Conservation (phyloP, 2,797 vertebrate genomes). For the Helicolenus hilgendorfi region DNA sequence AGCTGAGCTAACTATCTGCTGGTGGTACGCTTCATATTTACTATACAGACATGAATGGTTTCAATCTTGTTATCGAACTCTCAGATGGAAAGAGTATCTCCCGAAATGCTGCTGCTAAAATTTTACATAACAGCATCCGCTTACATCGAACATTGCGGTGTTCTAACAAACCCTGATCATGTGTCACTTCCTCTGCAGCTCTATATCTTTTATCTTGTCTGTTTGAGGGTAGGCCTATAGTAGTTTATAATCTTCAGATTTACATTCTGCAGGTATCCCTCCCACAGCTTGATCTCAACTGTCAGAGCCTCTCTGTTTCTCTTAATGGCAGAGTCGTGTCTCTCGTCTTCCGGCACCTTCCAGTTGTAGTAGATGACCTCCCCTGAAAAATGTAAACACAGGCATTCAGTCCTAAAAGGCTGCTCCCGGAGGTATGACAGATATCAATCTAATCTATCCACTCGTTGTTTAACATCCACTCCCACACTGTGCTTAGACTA, state of each 20-base stretch:
- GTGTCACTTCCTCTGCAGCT: neutral
- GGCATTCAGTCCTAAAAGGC: neutral
- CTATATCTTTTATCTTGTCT: neutral
- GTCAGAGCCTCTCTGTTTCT: constrained; percentile 72
- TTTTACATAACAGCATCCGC: neutral
- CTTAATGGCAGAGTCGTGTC: constrained; percentile 80
- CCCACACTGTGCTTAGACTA: neutral
- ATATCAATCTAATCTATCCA: neutral
- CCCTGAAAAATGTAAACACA: constrained; percentile 46
- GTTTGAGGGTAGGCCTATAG: too few species aligned
- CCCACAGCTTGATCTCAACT: constrained; percentile 83
- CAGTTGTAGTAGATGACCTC: constrained; percentile 75
- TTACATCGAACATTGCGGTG: neutral
- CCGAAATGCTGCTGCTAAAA: neutral
- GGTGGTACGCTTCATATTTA: too few species aligned
- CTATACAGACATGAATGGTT: neutral
- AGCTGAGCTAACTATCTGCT: too few species aligned
- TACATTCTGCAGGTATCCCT: constrained; percentile 82
- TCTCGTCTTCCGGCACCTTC: constrained; percentile 82
- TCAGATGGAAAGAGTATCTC: too few species aligned
- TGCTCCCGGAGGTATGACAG: neutral
- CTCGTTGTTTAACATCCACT: neutral
- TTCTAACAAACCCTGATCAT: neutral
- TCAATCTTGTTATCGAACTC: neutral
- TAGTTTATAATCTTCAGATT: neutral